phyloP scores from a whole-genome alignment of 30 jellyfish, hydroid and myxozoan genomes.

The Aurelia sp. region DNA sequence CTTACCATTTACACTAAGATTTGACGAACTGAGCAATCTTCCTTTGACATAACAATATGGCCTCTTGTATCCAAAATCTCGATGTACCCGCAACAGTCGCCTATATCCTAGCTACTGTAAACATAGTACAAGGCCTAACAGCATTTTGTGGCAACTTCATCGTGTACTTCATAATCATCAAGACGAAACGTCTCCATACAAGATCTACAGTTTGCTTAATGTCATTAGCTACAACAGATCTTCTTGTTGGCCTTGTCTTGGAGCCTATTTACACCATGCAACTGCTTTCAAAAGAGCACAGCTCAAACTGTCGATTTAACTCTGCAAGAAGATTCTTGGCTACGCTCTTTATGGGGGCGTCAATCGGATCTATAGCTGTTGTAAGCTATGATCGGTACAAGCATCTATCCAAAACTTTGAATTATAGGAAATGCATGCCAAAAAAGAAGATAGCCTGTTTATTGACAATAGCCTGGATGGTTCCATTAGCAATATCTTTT shows the following conservation, averaged over 20 bases:
- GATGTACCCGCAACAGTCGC: not conserved
- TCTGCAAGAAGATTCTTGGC: slow-evolving; percentile 30
- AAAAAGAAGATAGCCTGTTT: slow-evolving; percentile 4
- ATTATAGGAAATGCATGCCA: slow-evolving; percentile 41
- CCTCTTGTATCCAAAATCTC: not conserved
- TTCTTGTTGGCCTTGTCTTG: slow-evolving; percentile 47
- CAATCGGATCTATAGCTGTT: slow-evolving; percentile 53
- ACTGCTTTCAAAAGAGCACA: not conserved
- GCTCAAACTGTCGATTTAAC: slow-evolving; percentile 18
- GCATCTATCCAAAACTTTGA: slow-evolving; percentile 26
- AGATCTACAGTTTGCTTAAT: slow-evolving; percentile 16
- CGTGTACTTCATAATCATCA: slow-evolving; percentile 14
- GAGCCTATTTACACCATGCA: slow-evolving; percentile 43
- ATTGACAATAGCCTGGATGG: slow-evolving; percentile 43
- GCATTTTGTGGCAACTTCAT: slow-evolving; percentile 26
- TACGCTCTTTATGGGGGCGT: slow-evolving; percentile 56
- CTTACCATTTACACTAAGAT: too few species aligned
- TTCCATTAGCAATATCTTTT: slow-evolving; percentile 26
- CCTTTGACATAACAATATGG: not conserved
- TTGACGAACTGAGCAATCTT: too few species aligned
- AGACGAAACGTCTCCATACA: slow-evolving; percentile 16
- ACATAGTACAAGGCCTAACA: slow-evolving; percentile 7
- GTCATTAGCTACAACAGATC: slow-evolving; percentile 69
- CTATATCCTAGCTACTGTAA: slow-evolving; percentile 34
- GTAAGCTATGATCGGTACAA: slow-evolving; percentile 64